Conservation (phyloP, 2,797 vertebrate species). For the Sphenodon punctatus region DNA sequence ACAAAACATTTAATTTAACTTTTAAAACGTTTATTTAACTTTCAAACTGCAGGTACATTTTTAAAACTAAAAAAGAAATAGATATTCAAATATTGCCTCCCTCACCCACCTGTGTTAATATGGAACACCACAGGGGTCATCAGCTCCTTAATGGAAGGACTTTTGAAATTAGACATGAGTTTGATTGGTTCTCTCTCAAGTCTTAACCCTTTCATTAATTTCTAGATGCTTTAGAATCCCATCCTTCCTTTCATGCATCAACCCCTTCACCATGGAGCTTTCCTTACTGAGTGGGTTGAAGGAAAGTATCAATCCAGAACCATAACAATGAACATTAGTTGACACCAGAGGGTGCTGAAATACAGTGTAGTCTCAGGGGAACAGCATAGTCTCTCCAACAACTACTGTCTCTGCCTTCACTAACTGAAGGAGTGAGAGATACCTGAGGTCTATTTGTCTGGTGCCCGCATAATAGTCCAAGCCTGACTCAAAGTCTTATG, state of each 20-base stretch:
- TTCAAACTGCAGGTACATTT: not conserved
- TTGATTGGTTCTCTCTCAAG: not conserved
- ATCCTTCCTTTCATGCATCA: not conserved
- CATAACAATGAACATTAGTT: not conserved
- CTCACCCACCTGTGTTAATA: not conserved
- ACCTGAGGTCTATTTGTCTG: not conserved
- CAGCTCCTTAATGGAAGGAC: not conserved
- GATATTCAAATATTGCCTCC: not conserved
- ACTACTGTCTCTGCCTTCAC: not conserved
- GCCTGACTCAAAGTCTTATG: not conserved
- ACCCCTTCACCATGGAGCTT: not conserved
- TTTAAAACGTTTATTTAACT: too few relatives aligned
- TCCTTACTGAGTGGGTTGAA: not conserved
- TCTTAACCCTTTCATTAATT: too few relatives aligned
- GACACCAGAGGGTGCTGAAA: constrained; percentile 9
- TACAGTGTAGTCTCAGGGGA: not conserved
- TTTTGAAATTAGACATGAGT: not conserved
- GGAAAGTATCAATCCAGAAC: not conserved
- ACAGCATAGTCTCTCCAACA: not conserved
- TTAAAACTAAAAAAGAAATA: not conserved
- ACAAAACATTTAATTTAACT: too few relatives aligned
- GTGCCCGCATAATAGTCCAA: not conserved
- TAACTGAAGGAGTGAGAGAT: not conserved
- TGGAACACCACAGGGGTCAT: not conserved
- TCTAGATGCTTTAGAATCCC: not conserved